Percentiles rank a stretch among this genome's conserved stretches.
These are phyloP conservation scores for Rhizomys pruinosus DNA, from an alignment of 2,113 vertebrate genomes.

Conservation along the genomic window DNA sequence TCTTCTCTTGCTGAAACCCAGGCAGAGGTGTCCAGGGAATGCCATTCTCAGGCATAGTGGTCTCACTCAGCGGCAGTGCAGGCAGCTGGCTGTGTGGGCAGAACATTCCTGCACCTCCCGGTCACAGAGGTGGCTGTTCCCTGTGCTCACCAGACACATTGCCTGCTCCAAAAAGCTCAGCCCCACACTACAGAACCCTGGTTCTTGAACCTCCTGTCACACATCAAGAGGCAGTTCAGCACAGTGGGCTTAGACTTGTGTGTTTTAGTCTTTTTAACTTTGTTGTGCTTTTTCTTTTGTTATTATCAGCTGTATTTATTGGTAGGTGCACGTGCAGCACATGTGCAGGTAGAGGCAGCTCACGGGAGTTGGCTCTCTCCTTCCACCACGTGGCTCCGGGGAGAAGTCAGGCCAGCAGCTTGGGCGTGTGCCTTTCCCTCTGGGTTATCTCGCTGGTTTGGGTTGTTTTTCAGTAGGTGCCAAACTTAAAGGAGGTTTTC, in stretches of 20 bases:
- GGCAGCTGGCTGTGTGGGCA: not conserved
- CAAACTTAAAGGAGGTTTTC: not conserved
- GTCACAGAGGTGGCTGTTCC: not conserved
- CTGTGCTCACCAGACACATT: not conserved
- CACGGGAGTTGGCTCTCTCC: too few species aligned
- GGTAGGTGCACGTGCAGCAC: too few species aligned
- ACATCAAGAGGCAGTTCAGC: too few species aligned
- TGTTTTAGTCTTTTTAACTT: too few species aligned
- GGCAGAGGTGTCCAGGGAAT: not conserved
- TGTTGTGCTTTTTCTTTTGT: too few species aligned
- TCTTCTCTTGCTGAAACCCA: not conserved
- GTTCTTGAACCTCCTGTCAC: not conserved
- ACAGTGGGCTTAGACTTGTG: too few species aligned
- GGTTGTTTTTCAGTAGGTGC: not conserved
- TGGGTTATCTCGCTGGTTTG: not conserved
- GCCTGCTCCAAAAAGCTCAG: not conserved
- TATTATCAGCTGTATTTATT: too few species aligned
- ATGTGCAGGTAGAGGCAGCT: not conserved
- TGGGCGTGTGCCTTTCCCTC: too few species aligned
- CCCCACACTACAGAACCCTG: accelerated
- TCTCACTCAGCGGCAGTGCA: not conserved
- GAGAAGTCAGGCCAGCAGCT: too few species aligned
- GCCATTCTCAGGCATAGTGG: accelerated
- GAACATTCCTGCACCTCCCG: not conserved
- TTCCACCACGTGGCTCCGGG: too few species aligned